Evolutionary conservation across 2,113 vertebrate species (phyloP).

Genomic region (Salminus brasiliensis): DNA sequence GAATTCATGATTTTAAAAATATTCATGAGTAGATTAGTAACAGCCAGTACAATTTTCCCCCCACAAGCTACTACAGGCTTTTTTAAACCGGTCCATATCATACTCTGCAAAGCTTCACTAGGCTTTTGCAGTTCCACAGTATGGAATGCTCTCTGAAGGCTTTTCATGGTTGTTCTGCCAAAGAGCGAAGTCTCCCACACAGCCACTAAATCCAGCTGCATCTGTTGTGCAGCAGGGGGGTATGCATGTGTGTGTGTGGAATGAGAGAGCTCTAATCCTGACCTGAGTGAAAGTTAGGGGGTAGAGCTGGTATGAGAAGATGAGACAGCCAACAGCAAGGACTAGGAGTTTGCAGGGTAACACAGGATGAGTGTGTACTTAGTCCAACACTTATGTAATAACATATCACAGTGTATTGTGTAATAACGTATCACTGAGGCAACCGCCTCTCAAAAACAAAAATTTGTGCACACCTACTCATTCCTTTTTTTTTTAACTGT

Average conservation of each 20-base stretch:
- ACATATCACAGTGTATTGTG: neutral
- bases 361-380: neutral
- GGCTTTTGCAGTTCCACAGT: neutral
- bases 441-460: neutral
- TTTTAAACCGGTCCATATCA: neutral
- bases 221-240: neutral
- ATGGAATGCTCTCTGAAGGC: neutral
- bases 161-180: constrained; percentile 17
- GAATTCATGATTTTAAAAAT: neutral
- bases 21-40: neutral
- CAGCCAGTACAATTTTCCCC: neutral
- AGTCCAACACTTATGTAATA: neutral
- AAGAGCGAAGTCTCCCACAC: neutral
- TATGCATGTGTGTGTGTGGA: constrained; percentile 6
- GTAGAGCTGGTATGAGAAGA: neutral
- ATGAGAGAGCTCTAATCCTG: neutral
- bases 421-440: no score
- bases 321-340: neutral
- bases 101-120: neutral
- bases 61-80: neutral
- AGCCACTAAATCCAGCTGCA: neutral
- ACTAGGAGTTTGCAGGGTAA: neutral
- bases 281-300: neutral
- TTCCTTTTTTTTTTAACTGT: no score
- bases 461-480: no score